Conservation (phyloP, 2,113 vertebrate species). For the Stigmatopora nigra region DNA sequence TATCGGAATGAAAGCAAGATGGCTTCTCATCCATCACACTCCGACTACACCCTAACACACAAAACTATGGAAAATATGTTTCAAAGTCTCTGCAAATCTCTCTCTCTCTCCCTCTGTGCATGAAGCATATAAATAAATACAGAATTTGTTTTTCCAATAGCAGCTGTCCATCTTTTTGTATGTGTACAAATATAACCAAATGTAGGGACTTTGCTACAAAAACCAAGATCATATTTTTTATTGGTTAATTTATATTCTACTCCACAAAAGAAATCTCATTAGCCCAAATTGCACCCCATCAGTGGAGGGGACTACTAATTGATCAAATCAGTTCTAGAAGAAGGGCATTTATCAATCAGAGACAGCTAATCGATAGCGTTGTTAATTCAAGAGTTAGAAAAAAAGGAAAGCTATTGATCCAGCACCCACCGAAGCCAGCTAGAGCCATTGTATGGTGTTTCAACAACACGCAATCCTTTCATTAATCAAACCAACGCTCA, state of each 20-base stretch:
- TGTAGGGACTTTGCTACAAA: background rate
- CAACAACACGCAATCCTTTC: slow-evolving; percentile 25
- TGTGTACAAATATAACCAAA: background rate
- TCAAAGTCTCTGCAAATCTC: background rate
- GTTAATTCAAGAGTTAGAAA: slow-evolving; percentile 57
- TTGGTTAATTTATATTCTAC: slow-evolving; percentile 11
- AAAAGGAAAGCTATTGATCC: slow-evolving; percentile 57
- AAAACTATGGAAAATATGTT: background rate
- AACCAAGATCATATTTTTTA: slow-evolving; percentile 12
- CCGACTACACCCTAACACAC: slow-evolving; percentile 37
- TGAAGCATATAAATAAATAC: background rate
- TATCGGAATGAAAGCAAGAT: slow-evolving; percentile 66
- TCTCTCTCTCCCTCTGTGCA: background rate
- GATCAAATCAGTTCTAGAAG: slow-evolving; percentile 45
- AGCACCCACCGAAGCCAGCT: slow-evolving; percentile 39
- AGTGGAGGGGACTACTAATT: slow-evolving; percentile 54
- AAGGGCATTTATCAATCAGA: slow-evolving; percentile 61
- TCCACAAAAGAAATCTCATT: slow-evolving; percentile 40
- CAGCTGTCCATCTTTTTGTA: background rate
- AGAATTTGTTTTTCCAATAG: background rate
- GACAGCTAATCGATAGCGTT: slow-evolving; percentile 69
- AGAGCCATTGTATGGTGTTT: slow-evolving; percentile 16
- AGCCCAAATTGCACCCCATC: slow-evolving; percentile 34
- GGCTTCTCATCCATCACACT: slow-evolving; percentile 65
- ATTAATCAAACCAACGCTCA: slow-evolving; percentile 5